Percentiles rank a stretch among this genome's conserved stretches.
These are phyloP conservation scores for Cheirogaleus medius DNA, from an alignment of 2,113 vertebrate genomes.

Conservation along the genomic window DNA sequence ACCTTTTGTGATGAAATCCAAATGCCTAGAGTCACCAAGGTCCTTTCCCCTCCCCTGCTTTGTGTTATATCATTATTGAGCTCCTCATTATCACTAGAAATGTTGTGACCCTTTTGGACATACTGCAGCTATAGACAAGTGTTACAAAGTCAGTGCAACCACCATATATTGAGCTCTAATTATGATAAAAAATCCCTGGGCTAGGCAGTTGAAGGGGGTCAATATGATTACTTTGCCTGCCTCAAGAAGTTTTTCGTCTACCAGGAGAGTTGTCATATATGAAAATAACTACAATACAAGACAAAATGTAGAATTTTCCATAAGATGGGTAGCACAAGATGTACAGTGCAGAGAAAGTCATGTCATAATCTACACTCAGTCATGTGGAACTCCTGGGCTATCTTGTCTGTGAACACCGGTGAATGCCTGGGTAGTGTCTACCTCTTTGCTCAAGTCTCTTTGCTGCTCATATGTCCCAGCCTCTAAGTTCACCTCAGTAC, in stretches of 20 bases:
- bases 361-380: neutral
- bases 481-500: neutral
- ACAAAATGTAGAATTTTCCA: neutral
- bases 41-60: neutral
- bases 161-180: neutral
- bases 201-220: neutral
- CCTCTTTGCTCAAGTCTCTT: neutral
- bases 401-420: neutral
- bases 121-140: neutral
- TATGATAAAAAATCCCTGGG: neutral
- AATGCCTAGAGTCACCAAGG: neutral
- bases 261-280: neutral
- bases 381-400: neutral
- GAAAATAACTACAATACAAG: constrained; percentile 26
- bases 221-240: neutral
- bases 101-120: neutral
- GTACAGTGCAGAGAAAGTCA: neutral
- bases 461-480: neutral
- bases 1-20: neutral
- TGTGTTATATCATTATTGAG: neutral
- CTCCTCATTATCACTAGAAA: neutral
- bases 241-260: constrained; percentile 8
- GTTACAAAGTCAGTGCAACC: neutral
- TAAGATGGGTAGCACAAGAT: neutral
- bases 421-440: neutral